These are phyloP conservation scores for Papilio machaon DNA, from an alignment of 1,140 invertebrate genomes.

Conservation along the genomic window DNA sequence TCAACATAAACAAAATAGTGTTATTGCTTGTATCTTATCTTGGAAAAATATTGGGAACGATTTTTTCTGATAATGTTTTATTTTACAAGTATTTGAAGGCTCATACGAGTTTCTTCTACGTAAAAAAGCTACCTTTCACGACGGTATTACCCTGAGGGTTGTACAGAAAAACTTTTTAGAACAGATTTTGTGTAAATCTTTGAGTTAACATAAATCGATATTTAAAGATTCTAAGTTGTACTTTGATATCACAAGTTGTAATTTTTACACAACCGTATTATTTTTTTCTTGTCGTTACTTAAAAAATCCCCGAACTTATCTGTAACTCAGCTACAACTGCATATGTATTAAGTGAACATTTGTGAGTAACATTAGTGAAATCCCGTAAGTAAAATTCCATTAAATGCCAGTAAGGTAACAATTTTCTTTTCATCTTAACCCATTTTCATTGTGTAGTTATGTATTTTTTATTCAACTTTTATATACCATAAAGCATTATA, in stretches of 20 bases:
- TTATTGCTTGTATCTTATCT: constrained; percentile 76
- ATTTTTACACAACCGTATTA: too few relatives aligned
- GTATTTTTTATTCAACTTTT: background rate
- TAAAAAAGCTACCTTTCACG: constrained; percentile 11
- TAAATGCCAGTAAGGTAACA: too few relatives aligned
- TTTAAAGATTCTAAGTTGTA: background rate
- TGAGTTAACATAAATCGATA: background rate
- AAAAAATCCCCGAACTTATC: background rate
- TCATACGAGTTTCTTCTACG: constrained; percentile 21
- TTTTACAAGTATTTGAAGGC: constrained; percentile 49
- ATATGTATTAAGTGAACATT: too few relatives aligned
- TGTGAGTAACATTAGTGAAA: too few relatives aligned
- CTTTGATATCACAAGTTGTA: background rate
- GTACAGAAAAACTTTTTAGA: background rate
- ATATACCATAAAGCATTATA: background rate
- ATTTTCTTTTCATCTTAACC: background rate
- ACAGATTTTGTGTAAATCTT: background rate
- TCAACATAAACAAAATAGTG: constrained; percentile 77
- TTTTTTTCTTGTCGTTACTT: too few relatives aligned
- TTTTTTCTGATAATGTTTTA: constrained; percentile 57
- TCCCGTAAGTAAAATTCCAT: too few relatives aligned
- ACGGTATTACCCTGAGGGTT: background rate
- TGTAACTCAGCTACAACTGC: too few relatives aligned
- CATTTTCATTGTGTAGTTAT: background rate
- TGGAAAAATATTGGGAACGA: constrained; percentile 66